phyloP scores from a whole-genome alignment of 2,888 invertebrate species.

The Drosophila trichaetosa region DNA sequence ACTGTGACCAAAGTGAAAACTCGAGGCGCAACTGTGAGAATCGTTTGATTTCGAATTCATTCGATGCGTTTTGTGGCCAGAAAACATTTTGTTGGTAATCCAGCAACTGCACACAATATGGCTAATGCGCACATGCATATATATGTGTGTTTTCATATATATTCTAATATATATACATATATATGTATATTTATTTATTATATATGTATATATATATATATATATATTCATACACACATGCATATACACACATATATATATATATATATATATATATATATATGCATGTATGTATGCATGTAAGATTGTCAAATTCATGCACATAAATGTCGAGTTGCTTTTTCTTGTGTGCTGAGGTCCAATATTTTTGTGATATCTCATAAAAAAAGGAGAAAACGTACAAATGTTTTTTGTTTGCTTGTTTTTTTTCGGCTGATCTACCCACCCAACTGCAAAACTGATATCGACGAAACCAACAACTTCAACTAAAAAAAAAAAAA shows the following conservation, averaged over 20 bases:
- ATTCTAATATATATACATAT: background rate
- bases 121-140: conserved; percentile 11
- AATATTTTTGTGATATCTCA: conserved; percentile 41
- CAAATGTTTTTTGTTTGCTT: conserved; percentile 74
- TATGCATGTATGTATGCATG: conserved; percentile 10
- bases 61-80: conserved; percentile 52
- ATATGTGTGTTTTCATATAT: conserved; percentile 1
- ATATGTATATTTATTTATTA: conserved; percentile 1
- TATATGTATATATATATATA: background rate
- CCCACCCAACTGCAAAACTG: conserved; percentile 65
- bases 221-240: conserved; percentile 3
- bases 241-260: background rate
- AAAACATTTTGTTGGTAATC: conserved; percentile 25
- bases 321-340: conserved; percentile 27
- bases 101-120: conserved; percentile 31
- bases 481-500: conserved; percentile 28
- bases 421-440: conserved; percentile 70
- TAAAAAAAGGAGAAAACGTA: conserved; percentile 42
- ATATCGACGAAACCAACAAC: conserved; percentile 63
- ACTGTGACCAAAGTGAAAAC: conserved; percentile 24
- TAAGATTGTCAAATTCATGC: conserved; percentile 11
- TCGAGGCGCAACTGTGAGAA: conserved; percentile 67
- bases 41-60: conserved; percentile 59
- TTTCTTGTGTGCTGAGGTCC: conserved; percentile 46
- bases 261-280: background rate